These are phyloP conservation scores for Oligia fasciuncula DNA, from an alignment of 2,888 invertebrate genomes.

Conservation along the genomic window DNA sequence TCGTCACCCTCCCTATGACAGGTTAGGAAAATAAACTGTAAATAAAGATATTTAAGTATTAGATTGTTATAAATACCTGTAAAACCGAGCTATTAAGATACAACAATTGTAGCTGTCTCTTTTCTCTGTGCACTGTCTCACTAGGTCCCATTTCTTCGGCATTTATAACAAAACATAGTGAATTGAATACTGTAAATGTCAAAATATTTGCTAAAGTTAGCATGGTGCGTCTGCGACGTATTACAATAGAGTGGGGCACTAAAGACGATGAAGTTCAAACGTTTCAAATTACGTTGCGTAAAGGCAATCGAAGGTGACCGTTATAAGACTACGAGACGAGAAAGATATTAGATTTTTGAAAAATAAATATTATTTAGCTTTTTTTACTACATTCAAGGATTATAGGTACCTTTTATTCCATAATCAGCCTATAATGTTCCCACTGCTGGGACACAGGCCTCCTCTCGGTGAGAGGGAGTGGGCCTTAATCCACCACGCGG, in stretches of 20 bases:
- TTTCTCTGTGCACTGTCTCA: slow-evolving; percentile 22
- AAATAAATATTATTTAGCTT: no score
- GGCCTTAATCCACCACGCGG: no score
- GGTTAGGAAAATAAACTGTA: not conserved
- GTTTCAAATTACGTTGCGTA: slow-evolving; percentile 24
- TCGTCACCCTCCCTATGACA: not conserved
- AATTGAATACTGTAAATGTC: slow-evolving; percentile 15
- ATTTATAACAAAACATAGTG: not conserved
- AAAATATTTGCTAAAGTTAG: slow-evolving; percentile 27
- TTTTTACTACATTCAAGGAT: not conserved
- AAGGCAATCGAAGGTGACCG: slow-evolving; percentile 6
- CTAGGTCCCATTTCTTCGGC: not conserved
- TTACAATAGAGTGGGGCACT: slow-evolving; percentile 18
- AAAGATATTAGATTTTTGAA: not conserved
- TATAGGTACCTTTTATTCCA: not conserved
- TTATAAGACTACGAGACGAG: not conserved
- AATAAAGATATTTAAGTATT: no score
- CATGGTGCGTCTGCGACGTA: slow-evolving; percentile 49
- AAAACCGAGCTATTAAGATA: slow-evolving; percentile 40
- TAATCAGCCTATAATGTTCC: no score
- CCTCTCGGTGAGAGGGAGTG: no score
- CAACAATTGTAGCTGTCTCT: slow-evolving; percentile 35
- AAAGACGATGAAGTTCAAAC: slow-evolving; percentile 23
- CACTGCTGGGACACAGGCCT: no score
- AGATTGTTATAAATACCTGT: slow-evolving; percentile 37